These are phyloP conservation scores for Anaspis maculata DNA, from an alignment of 2,888 invertebrate species.

Conservation along the genomic window DNA sequence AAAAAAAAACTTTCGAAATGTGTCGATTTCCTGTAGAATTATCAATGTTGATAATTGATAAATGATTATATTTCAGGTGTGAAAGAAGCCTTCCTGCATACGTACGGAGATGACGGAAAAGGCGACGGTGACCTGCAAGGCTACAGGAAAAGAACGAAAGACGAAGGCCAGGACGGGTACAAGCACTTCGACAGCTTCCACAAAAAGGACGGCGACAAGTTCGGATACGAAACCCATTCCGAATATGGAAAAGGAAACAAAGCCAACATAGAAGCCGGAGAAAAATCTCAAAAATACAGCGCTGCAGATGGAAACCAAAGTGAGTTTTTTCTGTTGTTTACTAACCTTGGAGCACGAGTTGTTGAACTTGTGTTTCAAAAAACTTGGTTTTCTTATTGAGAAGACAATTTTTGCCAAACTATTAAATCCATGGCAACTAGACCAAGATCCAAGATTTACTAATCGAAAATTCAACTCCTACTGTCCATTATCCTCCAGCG, in stretches of 20 bases:
- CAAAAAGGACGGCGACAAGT: slow-evolving; percentile 64
- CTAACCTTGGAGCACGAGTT: background rate
- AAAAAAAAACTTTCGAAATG: too few species aligned
- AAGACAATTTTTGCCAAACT: too few species aligned
- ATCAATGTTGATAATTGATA: too few species aligned
- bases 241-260: slow-evolving; percentile 48
- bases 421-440: too few species aligned
- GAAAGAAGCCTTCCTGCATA: slow-evolving; percentile 48
- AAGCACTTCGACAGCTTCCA: slow-evolving; percentile 65
- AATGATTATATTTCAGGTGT: too few species aligned
- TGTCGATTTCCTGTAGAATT: too few species aligned
- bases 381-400: background rate
- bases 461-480: too few species aligned
- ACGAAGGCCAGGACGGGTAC: slow-evolving; percentile 63
- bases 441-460: too few species aligned
- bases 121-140: slow-evolving; percentile 51
- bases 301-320: slow-evolving; percentile 11
- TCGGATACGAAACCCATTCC: slow-evolving; percentile 61
- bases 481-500: too few species aligned
- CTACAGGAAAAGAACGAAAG: slow-evolving; percentile 54
- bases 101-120: slow-evolving; percentile 50
- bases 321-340: slow-evolving; percentile 7
- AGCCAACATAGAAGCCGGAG: slow-evolving; percentile 42
- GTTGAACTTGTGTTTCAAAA: background rate
- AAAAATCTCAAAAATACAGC: slow-evolving; percentile 31